Percentiles rank a stretch among this genome's conserved stretches.
Conservation (phyloP, 1,140 invertebrate species). For the Eumaeus atala region DNA sequence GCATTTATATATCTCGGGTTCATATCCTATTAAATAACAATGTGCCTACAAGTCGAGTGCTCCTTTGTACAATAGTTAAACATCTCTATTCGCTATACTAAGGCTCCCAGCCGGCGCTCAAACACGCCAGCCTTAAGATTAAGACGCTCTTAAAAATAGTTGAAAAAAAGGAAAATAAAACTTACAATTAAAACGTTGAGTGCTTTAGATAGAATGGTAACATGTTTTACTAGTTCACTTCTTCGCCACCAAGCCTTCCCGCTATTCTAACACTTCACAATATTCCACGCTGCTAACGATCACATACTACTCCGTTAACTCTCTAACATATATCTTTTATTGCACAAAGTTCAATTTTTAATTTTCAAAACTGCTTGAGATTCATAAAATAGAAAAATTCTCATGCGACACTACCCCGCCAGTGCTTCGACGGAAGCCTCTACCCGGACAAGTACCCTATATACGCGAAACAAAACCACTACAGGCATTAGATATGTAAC, state of each 20-base stretch:
- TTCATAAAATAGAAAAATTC: constrained; percentile 33
- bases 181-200: constrained; percentile 59
- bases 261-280: constrained; percentile 26
- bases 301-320: constrained; percentile 21
- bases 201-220: constrained; percentile 68
- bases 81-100: constrained; percentile 59
- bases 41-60: constrained; percentile 66
- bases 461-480: no score
- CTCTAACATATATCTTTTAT: constrained; percentile 28
- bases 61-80: constrained; percentile 66
- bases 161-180: constrained; percentile 42
- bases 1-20: constrained; percentile 67
- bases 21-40: constrained; percentile 64
- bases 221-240: constrained; percentile 50
- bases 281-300: constrained; percentile 14
- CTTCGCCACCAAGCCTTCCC: neutral
- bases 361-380: constrained; percentile 38
- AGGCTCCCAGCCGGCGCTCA: constrained; percentile 43
- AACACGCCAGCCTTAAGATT: constrained; percentile 30
- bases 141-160: constrained; percentile 49
- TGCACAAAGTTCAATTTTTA: constrained; percentile 36
- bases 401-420: constrained; percentile 4
- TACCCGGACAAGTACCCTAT: no score
- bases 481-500: no score
- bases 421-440: no score